Conservation (phyloP, 53 echinoderm and acorn worm species). For the Glandiceps talaboti region DNA sequence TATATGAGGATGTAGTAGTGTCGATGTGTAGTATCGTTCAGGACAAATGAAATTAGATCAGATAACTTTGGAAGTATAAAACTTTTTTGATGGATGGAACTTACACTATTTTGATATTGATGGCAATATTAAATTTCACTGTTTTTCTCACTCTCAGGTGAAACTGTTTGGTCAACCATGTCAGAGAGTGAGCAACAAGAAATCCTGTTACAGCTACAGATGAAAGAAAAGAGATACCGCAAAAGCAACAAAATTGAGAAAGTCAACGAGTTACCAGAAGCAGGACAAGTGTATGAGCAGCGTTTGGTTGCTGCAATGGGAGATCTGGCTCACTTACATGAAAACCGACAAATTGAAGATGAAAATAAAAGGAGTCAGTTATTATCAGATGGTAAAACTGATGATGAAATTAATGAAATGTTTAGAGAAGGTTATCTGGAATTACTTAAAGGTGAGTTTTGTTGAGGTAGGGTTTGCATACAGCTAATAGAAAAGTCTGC, state of each 20-base stretch:
- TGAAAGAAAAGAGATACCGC: constrained; percentile 50
- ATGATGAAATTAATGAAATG: constrained; percentile 50
- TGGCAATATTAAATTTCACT: too few relatives aligned
- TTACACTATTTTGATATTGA: too few relatives aligned
- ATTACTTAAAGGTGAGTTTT: constrained; percentile 51
- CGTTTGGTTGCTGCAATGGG: constrained; percentile 76
- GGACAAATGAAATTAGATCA: neutral
- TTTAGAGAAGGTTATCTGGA: constrained; percentile 49
- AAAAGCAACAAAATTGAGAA: constrained; percentile 46
- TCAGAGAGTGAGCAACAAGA: constrained; percentile 85
- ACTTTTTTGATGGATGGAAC: too few relatives aligned
- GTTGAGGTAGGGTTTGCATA: too few relatives aligned
- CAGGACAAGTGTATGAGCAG: constrained; percentile 53
- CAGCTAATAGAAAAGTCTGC: too few relatives aligned
- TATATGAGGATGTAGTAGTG: too few relatives aligned
- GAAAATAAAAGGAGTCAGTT: constrained; percentile 43
- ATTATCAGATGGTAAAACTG: constrained; percentile 53
- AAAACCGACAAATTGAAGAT: constrained; percentile 41
- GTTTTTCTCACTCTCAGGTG: constrained; percentile 34
- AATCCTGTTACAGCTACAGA: constrained; percentile 69
- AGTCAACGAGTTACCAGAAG: constrained; percentile 39
- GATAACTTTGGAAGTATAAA: too few relatives aligned
- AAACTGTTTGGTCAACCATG: constrained; percentile 88
- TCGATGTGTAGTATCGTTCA: neutral
- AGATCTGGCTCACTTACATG: constrained; percentile 47